Base-by-base conservation (phyloP, 2,888 invertebrate genomes). In the Perithous albicinctus region DNA sequence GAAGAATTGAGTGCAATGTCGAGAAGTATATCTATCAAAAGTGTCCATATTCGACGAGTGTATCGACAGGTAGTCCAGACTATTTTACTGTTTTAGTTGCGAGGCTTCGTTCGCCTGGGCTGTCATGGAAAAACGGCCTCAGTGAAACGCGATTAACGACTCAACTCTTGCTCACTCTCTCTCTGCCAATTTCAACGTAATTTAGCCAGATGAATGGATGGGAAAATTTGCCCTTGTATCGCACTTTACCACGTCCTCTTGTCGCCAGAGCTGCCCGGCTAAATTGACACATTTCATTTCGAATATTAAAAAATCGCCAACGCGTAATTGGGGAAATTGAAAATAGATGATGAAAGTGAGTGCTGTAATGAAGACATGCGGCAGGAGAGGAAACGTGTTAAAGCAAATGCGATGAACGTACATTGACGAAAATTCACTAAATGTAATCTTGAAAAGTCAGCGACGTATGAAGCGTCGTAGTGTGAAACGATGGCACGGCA, bases 71-170 rank as follows among this genome's bases (percentile, higher is more conserved):
- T n/a, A 59, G 32, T 32, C 35, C 23, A 20, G 56, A 56, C 69
- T 51, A 56, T 70, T 70, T 70, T 56, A 70, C 15, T 41, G 56
- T 4, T 12, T n/a, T 38, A 38, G 20, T 15, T 2, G 15, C 51
- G n/a, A 35, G 6, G 23, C 4, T 23, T 15, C 35, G 26, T 23
- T 12, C 35, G 48, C 10, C 20, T 26, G 67, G 35, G n/a, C 18
- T 56, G 70, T 29, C 70, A 69, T 54, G n/a, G 23, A 26, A 15
- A 26, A 15, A 23, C 41, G 56, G 56, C 20, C 54, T 56, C 63
- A 51, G 51, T 8, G 61, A 74, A 80, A 70, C 46, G 63, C 80
- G 80, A 80, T 80, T 75, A 80, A 70, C 70, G 59, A 29, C 35
- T 38, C 56, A n/a, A n/a, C n/a, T n/a, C n/a, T n/a, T n/a, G 56